Evolutionary conservation across 2,888 invertebrate genomes (phyloP), one percentile per base, ranked within the genome.

Genomic region (Stegana nigrithorax): DNA sequence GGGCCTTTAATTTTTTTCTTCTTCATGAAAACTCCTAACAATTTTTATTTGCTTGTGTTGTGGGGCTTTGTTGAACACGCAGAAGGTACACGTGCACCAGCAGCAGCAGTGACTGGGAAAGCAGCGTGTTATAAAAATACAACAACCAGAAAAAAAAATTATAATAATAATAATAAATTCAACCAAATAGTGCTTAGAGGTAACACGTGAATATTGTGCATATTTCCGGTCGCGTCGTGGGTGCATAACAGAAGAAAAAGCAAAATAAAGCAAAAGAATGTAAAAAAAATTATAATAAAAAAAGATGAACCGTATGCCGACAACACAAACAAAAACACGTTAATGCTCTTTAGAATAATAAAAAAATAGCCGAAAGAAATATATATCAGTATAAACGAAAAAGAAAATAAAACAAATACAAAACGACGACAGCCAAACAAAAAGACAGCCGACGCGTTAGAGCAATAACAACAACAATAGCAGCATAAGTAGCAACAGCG

Each of bases 241-340:
- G n/a, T n/a, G n/a, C n/a, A n/a, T n/a, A n/a, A n/a, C n/a, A n/a
- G n/a, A n/a, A 21, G 10, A 45, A 45, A 21, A 21, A 60, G 58
- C 42, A 55, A 66, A 71, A 60, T 12, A 55, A 55, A 36, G 17
- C 14, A 50, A 36, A 50, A 45, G n/a, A 59, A 47, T n/a, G 19
- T 23, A 44, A 36, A 8, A 53, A 59, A 51, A 12, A 53, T 36
- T 47, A 53, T 47, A 59, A 60, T 10, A 45, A 50, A 27, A 59
- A 59, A 60, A 60, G 1, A 14, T 29, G 61, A 57, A 21, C 44
- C 39, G 68, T 68, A 72, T 65, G 65, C 25, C 65, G 66, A 68
- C 64, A 70, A 67, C 59, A 21, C 65, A 66, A 67, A 71, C 64
- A 70, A 67, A 60, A 17, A 65, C 65, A 70, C n/a, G n/a, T n/a